Evolutionary conservation across 1,140 invertebrate species (phyloP).

Genomic region (Lasioglossum albipes): DNA sequence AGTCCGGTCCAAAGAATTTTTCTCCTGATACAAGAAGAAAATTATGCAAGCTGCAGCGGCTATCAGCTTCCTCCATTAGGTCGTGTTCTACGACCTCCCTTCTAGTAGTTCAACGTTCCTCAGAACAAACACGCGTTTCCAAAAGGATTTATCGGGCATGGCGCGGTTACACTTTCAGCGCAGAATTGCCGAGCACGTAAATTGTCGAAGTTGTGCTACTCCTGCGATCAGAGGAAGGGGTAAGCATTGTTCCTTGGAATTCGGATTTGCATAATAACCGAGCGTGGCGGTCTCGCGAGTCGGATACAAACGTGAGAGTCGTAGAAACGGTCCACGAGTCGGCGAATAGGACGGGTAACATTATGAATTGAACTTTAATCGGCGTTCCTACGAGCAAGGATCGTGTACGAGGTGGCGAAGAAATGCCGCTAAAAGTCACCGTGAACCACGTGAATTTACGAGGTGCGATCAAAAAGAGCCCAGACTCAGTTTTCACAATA

Average conservation of each 20-base stretch:
- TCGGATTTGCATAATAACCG: conserved; percentile 66
- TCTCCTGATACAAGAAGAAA: too few relatives aligned
- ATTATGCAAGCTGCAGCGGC: too few relatives aligned
- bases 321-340: conserved; percentile 26
- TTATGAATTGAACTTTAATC: conserved; percentile 39
- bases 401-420: not conserved
- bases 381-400: conserved; percentile 24
- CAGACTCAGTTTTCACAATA: too few relatives aligned
- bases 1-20: too few relatives aligned
- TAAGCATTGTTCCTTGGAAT: conserved; percentile 64
- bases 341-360: conserved; percentile 4
- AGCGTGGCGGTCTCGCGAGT: conserved; percentile 32
- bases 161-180: conserved; percentile 45
- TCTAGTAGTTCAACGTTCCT: too few relatives aligned
- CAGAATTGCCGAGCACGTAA: conserved; percentile 50
- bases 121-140: not conserved
- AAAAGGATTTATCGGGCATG: not conserved
- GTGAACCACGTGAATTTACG: not conserved
- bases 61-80: too few relatives aligned
- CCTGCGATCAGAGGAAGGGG: conserved; percentile 14
- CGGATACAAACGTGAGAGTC: conserved; percentile 54
- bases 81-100: too few relatives aligned
- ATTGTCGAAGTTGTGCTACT: conserved; percentile 37
- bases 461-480: too few relatives aligned
- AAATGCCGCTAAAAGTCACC: conserved; percentile 22